phyloP scores from a whole-genome alignment of 2,888 invertebrate species.

The Epicampocera succincta region DNA sequence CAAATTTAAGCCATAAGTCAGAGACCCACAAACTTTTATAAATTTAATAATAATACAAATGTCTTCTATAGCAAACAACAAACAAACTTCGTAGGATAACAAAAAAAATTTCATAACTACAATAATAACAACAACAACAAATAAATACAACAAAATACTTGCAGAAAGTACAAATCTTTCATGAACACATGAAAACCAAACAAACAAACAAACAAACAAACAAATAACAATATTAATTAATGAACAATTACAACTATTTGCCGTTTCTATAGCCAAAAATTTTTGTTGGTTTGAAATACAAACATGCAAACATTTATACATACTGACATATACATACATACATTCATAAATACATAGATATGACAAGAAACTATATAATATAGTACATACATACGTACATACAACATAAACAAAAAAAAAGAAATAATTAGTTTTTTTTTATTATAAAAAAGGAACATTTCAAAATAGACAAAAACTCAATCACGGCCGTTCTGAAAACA shows the following conservation, averaged over 20 bases:
- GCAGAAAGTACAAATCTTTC: constrained; percentile 80
- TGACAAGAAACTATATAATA: too few relatives aligned
- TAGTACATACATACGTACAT: too few relatives aligned
- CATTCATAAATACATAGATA: too few relatives aligned
- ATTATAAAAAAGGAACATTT: constrained; percentile 7
- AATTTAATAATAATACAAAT: constrained; percentile 73
- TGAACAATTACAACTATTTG: constrained; percentile 38
- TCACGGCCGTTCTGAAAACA: constrained; percentile 43
- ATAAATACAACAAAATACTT: constrained; percentile 75
- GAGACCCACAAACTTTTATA: constrained; percentile 51
- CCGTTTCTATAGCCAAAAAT: constrained; percentile 21
- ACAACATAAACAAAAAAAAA: not conserved
- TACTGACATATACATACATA: too few relatives aligned
- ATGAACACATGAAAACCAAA: constrained; percentile 50
- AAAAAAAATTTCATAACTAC: constrained; percentile 27
- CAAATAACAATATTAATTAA: constrained; percentile 54
- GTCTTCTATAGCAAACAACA: constrained; percentile 72
- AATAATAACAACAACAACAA: constrained; percentile 72
- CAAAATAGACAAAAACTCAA: constrained; percentile 10
- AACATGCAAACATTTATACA: too few relatives aligned
- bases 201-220: constrained; percentile 22
- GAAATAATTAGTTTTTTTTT: constrained; percentile 17
- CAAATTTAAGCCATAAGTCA: constrained; percentile 72
- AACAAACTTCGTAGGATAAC: constrained; percentile 50
- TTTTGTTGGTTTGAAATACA: constrained; percentile 7